Conservation (phyloP, 2,113 vertebrate genomes). For the Harpagus bidentatus region DNA sequence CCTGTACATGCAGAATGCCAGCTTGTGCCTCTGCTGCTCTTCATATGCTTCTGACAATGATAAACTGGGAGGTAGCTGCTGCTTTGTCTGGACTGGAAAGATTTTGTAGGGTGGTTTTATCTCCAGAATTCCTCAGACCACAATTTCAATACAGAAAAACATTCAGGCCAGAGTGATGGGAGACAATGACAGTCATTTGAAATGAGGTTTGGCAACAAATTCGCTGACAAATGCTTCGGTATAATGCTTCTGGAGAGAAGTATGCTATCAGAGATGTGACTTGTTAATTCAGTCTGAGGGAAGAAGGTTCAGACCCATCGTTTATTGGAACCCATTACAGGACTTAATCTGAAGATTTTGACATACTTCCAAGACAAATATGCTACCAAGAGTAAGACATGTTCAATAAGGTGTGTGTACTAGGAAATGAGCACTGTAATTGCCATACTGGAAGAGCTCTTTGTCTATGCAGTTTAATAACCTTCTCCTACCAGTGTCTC, state of each 20-base stretch:
- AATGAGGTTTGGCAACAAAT: background rate
- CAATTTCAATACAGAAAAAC: background rate
- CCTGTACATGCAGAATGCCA: accelerated
- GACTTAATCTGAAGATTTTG: background rate
- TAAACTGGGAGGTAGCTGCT: background rate
- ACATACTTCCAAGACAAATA: background rate
- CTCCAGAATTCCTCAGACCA: background rate
- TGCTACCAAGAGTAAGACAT: background rate
- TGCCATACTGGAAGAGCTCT: background rate
- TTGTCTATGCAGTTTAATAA: background rate
- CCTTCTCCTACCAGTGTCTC: background rate
- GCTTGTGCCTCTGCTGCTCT: background rate
- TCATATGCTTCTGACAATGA: background rate
- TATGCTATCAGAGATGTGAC: background rate
- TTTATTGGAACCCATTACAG: background rate
- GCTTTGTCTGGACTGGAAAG: background rate
- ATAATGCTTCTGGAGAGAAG: background rate
- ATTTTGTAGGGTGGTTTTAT: background rate
- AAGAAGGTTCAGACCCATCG: background rate
- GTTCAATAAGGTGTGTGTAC: background rate
- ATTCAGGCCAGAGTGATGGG: background rate
- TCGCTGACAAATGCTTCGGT: background rate
- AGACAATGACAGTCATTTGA: background rate
- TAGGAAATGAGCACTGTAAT: background rate
- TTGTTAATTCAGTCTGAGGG: background rate